Base-by-base conservation (phyloP, 1,140 invertebrate genomes). In the Hycleus cichorii region DNA sequence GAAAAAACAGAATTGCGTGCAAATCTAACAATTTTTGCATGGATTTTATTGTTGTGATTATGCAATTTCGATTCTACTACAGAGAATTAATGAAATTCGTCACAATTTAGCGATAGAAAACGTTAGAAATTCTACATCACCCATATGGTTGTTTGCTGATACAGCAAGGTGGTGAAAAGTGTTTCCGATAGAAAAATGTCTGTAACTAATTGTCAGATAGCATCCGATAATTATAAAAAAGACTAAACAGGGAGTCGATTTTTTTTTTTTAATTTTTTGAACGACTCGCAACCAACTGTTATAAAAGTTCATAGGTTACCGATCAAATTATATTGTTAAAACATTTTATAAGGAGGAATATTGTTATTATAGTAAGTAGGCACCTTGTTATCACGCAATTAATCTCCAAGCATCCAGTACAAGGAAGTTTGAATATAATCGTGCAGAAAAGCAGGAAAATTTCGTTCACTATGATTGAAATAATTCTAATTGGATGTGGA, bases 11-110 rank as follows among this genome's bases (percentile, higher is more conserved):
- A 18, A 32, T 53, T 53, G 51, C 51, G 51, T 53, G 51, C 51
- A 44, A 53, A 53, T 45, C 11, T 44, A 45, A 53, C 45, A 53
- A 53, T 53, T 53, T 42, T 12, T 12, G 32, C 44, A 53, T 53
- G 32, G 10, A 25, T 43, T 38, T 45, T 53, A 53, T 46, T 46
- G 9, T 9, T 10, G 46, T 45, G 44, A 46, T 53, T 53, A 32
- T 32, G 39, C 45, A 53, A 53, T 45, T 26, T 50, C 27, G n/a
- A n/a, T 39, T 18, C 18, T 24, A 50, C 7, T 50, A 18, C 42
- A 10, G 27, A 42, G 9, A 11, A 9, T 49, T 8, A 47, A 26
- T 49, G 7, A 8, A 38, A 27, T 27, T 47, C 18, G 10, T 47
- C 18, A 2, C 46, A 27, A 12, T 24, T 24, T 8, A 12, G 8